Base-by-base conservation (phyloP, 1,140 invertebrate species). In the Euura lappo region DNA sequence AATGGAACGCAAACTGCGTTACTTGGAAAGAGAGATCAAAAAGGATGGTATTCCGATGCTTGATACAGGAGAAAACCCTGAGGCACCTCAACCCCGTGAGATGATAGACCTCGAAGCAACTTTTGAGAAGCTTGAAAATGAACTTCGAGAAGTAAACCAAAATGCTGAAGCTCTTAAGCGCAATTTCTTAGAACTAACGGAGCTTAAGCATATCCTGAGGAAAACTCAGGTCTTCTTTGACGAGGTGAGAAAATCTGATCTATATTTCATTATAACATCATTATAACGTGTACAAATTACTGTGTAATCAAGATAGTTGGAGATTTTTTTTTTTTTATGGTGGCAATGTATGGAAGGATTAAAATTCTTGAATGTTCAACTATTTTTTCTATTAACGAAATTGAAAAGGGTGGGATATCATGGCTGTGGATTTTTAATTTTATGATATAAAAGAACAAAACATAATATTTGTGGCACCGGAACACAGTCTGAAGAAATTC, bases 61-160 rank as follows among this genome's bases (percentile, higher is more conserved):
- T 84, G 98, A 99, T 81, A 97, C 97, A 2, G 97, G 97, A 2
- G 98, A 99, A 84, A 99, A 97, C 85, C 98, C 98, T 0, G 98
- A 99, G 87, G 98, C 98, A 7, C 98, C 98, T 0, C 97, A 98
- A 80, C 98, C 98, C 1, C 90, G 98, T 70, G 98, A 99, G 89
- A 99, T 99, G 97, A 99, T 99, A 79, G 98, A 99, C 89, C 89
- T 99, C 66, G 98, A 99, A 91, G 96, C 96, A 1, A 98, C 96
- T 0, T 98, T 98, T 88, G 97, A 98, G 84, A 98, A 98, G 84
- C 84, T 98, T 8, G 97, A 99, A 88, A 97, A 97, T 84, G 97
- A 99, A 84, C 86, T 98, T 66, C 91, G 96, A n/a, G 97, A 98
- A 88, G 96, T 99, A 0, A 99, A 99, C 85, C 96, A 97, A 78